Evolutionary conservation across 2,888 invertebrate species (phyloP), one percentile per base, ranked within the genome.

Genomic region (Drosophila crucigera): DNA sequence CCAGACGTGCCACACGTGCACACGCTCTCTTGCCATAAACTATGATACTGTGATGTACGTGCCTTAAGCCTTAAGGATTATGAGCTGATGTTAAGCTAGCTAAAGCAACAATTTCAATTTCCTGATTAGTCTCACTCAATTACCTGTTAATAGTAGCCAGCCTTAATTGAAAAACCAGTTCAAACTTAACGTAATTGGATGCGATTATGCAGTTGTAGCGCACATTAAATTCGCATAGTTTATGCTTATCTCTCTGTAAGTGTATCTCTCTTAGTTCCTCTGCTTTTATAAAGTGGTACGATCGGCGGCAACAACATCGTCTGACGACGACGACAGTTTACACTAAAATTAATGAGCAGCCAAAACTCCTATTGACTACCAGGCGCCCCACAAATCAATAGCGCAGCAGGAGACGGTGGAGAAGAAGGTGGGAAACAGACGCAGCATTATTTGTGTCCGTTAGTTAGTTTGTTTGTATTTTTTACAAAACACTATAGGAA

Each of bases 111-210:
- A 60, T 63, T 74, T 80, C 75, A 60, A 84, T 91, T 89, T 89
- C 89, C 91, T 89, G 83, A 89, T 89, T 84, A 86, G 72, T 71
- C 54, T 68, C 83, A 84, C 72, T 83, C 84, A 84, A 91, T 91
- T 89, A 89, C 78, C 76, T 73, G 76, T 65, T 59, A 70, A 64
- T 63, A 58, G 63, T 31, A 71, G 72, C 85, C 68, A 77, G 68
- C 60, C 76, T 74, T 76, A 89, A 83, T 75, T 68, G 75, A 73
- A 75, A 80, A 85, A 90, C 85, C 76, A 61, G 90, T 90, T 89
- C 63, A 85, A 64, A 76, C 75, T 75, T 65, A 60, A 74, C 90
- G 68, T 85, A 83, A 89, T 89, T 73, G 91, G 82, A 80, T 88
- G 84, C 76, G 69, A 87, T 87, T 90, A 90, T 87, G 91, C 89